Evolutionary conservation across 2,113 vertebrate species (phyloP).

Genomic region (Poecile atricapillus): DNA sequence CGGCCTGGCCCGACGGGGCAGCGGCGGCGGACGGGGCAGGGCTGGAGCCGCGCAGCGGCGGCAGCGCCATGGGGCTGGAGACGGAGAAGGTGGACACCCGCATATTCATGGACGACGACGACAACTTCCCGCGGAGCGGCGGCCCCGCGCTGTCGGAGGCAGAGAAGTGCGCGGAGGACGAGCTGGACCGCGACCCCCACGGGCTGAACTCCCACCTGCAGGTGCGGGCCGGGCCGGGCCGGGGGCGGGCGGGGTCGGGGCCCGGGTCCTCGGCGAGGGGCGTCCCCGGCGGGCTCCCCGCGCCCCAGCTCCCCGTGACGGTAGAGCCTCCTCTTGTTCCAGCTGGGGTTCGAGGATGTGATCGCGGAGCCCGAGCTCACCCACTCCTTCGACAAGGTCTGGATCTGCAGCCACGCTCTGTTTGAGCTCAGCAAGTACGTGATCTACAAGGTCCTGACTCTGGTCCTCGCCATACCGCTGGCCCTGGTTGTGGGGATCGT

Average conservation of each 20-base stretch:
- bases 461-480: constrained; percentile 87
- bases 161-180: background rate
- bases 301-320: background rate
- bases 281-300: background rate
- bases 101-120: background rate
- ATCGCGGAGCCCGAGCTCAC: constrained; percentile 85
- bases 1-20: background rate
- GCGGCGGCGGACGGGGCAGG: background rate
- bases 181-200: constrained; percentile 60
- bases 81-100: background rate
- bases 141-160: background rate
- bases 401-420: constrained; percentile 91
- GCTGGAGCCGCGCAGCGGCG: background rate
- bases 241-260: background rate
- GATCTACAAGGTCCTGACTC: constrained; percentile 86
- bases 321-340: background rate
- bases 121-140: background rate
- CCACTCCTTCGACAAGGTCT: constrained; percentile 90
- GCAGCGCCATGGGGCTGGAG: background rate
- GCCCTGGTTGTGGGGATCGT: constrained; percentile 84
- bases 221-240: constrained; percentile 57
- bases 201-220: constrained; percentile 83
- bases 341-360: constrained; percentile 91
- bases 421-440: constrained; percentile 89
- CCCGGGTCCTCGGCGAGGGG: background rate